Percentiles rank a stretch among this genome's conserved stretches.
Conservation (phyloP, 2,888 invertebrate genomes). For the Plebejus anna region DNA sequence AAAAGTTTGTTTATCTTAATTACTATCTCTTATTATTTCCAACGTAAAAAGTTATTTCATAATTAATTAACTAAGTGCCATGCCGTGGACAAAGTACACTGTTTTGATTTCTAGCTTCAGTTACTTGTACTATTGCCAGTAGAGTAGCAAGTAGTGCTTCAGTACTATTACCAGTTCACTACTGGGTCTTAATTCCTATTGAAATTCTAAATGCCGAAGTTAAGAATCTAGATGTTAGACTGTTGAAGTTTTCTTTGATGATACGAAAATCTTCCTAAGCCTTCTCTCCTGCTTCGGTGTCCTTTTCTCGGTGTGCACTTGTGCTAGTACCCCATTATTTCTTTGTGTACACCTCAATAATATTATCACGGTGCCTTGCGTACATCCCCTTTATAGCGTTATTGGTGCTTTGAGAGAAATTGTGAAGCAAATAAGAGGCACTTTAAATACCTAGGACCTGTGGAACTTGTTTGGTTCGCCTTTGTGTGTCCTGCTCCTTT, state of each 20-base stretch:
- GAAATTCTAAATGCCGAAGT: neutral
- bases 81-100: neutral
- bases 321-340: conserved; percentile 40
- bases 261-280: neutral
- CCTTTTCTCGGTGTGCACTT: conserved; percentile 22
- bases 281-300: neutral
- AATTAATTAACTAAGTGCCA: conserved; percentile 4
- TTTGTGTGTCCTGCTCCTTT: conserved; percentile 42
- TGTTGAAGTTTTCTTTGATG: conserved; percentile 12
- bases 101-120: neutral
- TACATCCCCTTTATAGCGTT: conserved; percentile 53
- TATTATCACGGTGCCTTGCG: conserved; percentile 58
- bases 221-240: neutral
- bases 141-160: too few species aligned
- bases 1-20: conserved; percentile 21
- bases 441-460: conserved; percentile 55
- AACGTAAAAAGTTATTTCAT: neutral
- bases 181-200: too few species aligned
- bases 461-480: conserved; percentile 55
- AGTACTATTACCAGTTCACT: neutral
- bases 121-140: neutral
- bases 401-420: conserved; percentile 62
- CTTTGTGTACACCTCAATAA: conserved; percentile 48
- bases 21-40: conserved; percentile 5
- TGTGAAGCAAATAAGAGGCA: conserved; percentile 56